Evolutionary conservation across 2,797 vertebrate species (phyloP).

Genomic region (Carapus acus): DNA sequence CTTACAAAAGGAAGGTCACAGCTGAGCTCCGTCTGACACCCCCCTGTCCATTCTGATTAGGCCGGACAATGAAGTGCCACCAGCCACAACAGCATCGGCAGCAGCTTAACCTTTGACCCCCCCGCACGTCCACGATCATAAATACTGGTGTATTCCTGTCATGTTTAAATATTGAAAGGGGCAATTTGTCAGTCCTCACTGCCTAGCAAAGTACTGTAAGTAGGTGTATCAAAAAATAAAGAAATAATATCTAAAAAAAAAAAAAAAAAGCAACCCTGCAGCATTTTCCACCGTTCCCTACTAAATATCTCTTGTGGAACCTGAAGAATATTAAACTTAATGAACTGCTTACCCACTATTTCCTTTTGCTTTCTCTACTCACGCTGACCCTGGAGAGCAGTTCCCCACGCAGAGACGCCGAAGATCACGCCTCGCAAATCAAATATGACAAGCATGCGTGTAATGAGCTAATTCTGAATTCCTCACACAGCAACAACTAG

Average conservation of each 20-base stretch:
- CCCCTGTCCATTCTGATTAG: conserved; percentile 43
- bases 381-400: conserved; percentile 30
- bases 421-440: conserved; percentile 22
- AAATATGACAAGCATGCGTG: conserved; percentile 43
- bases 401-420: conserved; percentile 5
- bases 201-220: conserved; percentile 1
- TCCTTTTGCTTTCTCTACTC: conserved; percentile 21
- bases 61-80: conserved; percentile 35
- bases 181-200: neutral
- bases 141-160: conserved; percentile 4
- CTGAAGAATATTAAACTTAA: conserved; percentile 13
- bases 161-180: neutral
- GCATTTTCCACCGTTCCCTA: neutral
- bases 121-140: conserved; percentile 13
- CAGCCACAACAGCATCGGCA: neutral
- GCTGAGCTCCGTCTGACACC: conserved; percentile 36
- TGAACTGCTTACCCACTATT: conserved; percentile 10
- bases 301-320: neutral
- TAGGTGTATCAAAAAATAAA: neutral
- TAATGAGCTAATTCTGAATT: conserved; percentile 26
- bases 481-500: conserved; percentile 25
- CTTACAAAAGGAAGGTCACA: conserved; percentile 51
- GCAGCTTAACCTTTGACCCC: conserved; percentile 26
- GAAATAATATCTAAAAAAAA: no score
- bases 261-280: no score